These are phyloP conservation scores for Mustelus asterias DNA, from an alignment of 2,113 vertebrate species.

Conservation along the genomic window DNA sequence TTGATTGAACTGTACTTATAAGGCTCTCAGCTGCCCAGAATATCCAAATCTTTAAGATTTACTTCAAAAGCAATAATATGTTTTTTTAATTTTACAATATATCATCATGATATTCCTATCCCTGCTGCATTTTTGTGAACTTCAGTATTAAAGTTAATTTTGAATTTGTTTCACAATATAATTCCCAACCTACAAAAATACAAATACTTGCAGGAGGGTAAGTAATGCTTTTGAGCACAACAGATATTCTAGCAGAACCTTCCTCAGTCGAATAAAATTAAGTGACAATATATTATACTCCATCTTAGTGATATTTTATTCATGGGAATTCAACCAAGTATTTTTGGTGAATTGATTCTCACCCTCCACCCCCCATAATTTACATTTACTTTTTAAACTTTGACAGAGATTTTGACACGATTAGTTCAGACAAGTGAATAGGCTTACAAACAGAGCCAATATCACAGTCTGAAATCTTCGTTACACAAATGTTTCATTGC, in stretches of 20 bases:
- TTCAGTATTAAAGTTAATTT: slow-evolving; percentile 5
- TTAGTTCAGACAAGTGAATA: slow-evolving; percentile 35
- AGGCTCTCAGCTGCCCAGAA: not conserved
- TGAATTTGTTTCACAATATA: not conserved
- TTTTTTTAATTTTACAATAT: not conserved
- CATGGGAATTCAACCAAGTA: slow-evolving; percentile 17
- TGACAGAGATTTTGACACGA: slow-evolving; percentile 26
- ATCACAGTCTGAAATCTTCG: slow-evolving; percentile 31
- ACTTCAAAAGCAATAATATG: not conserved
- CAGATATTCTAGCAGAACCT: not conserved
- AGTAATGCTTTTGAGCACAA: not conserved
- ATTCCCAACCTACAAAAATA: not conserved
- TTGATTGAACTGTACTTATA: not conserved
- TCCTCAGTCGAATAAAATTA: slow-evolving; percentile 29
- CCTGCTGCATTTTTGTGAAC: not conserved
- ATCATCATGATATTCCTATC: not conserved
- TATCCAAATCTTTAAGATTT: not conserved
- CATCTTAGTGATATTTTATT: slow-evolving; percentile 36
- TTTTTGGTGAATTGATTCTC: slow-evolving; percentile 29
- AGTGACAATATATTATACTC: slow-evolving; percentile 35
- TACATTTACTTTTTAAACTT: slow-evolving; percentile 35
- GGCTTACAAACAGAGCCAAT: slow-evolving; percentile 24
- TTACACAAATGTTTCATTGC: slow-evolving; percentile 34
- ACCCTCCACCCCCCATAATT: not conserved
- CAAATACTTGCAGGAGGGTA: too few relatives aligned